Evolutionary conservation across 2,888 invertebrate species (phyloP).

Genomic region (Girardia tigrina): DNA sequence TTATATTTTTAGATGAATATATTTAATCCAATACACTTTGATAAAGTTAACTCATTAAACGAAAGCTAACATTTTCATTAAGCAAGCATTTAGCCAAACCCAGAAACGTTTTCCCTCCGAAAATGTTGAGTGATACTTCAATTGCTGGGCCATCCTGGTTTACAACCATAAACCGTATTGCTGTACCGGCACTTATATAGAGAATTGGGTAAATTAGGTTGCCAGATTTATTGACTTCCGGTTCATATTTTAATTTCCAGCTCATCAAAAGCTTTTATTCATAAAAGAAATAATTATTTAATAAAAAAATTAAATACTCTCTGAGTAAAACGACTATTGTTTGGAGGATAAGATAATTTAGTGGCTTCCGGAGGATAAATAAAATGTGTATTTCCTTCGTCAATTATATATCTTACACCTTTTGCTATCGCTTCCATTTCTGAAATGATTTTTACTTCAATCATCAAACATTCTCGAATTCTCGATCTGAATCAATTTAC

Average conservation of each 20-base stretch:
- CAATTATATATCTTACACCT: not conserved
- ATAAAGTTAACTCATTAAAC: too few species aligned
- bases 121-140: not conserved
- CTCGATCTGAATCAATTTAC: too few species aligned
- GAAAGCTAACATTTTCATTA: not conserved
- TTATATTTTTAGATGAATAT: too few species aligned
- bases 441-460: not conserved
- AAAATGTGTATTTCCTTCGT: too few species aligned
- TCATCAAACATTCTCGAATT: too few species aligned
- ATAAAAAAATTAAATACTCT: too few species aligned
- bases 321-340: too few species aligned
- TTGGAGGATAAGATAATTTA: too few species aligned
- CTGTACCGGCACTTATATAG: not conserved
- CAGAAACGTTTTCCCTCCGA: not conserved
- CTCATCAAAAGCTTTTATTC: too few species aligned
- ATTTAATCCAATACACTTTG: too few species aligned
- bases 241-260: not conserved
- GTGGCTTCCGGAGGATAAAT: too few species aligned
- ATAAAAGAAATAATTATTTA: too few species aligned
- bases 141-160: not conserved
- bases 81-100: not conserved
- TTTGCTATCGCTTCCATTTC: not conserved
- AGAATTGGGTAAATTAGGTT: not conserved
- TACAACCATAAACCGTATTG: not conserved
- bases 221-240: not conserved